A percentile compares a stretch with the other conserved stretches of the same genome.
These are phyloP conservation scores for Tuberolachnus salignus DNA, from an alignment of 2,888 invertebrate species.

Conservation along the genomic window DNA sequence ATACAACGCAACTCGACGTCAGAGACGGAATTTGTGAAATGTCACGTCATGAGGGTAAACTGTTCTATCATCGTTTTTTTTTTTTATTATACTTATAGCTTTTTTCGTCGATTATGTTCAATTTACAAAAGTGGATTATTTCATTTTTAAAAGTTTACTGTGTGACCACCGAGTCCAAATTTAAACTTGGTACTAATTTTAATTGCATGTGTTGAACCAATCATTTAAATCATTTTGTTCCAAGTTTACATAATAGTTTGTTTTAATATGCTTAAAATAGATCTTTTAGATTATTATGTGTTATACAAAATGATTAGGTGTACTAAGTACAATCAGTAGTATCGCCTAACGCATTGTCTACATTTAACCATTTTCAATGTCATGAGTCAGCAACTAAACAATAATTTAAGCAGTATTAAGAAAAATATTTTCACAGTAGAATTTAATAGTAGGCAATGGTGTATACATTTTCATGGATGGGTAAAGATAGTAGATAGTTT, in stretches of 20 bases:
- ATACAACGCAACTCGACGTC: constrained; percentile 3
- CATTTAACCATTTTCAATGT: background rate
- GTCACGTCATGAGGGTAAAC: constrained; percentile 95
- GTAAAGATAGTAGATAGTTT: no score
- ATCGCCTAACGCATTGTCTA: background rate
- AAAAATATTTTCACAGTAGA: no score
- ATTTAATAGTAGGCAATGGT: no score
- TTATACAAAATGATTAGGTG: no score
- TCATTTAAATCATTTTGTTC: background rate
- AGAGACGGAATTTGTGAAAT: constrained; percentile 68
- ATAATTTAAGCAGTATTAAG: background rate
- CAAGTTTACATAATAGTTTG: no score
- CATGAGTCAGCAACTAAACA: background rate
- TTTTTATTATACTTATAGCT: background rate
- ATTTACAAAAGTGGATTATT: constrained; percentile 64
- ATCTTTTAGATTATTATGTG: no score
- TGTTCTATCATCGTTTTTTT: background rate
- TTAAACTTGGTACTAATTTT: background rate
- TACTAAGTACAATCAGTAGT: no score
- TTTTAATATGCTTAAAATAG: no score
- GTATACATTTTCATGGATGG: no score
- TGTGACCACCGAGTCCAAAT: background rate
- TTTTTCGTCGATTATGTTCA: background rate
- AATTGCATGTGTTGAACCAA: background rate
- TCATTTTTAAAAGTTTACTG: constrained; percentile 19